A percentile compares a stretch with the other conserved stretches of the same genome.
These are phyloP conservation scores for Diplodus sargus DNA, from an alignment of 2,797 vertebrate species.

Conservation along the genomic window DNA sequence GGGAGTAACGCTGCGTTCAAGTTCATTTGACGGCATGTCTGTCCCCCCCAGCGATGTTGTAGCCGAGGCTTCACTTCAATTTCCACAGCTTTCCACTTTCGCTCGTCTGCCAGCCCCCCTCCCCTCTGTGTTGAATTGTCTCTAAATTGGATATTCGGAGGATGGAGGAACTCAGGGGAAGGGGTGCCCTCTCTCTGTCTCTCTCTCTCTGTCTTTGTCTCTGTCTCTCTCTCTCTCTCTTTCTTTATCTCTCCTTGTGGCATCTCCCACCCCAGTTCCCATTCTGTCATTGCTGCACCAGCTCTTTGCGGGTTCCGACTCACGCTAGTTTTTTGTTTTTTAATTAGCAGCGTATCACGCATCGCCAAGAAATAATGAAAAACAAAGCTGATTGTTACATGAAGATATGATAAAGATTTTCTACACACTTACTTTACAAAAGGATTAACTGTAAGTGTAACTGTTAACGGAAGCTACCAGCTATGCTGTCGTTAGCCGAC, in stretches of 20 bases:
- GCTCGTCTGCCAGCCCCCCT: constrained; percentile 50
- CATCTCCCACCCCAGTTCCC: constrained; percentile 25
- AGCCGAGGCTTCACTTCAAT: constrained; percentile 71
- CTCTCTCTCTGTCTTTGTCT: too few relatives aligned
- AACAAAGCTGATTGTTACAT: too few relatives aligned
- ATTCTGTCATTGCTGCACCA: constrained; percentile 6
- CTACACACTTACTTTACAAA: too few relatives aligned
- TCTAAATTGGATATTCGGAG: constrained; percentile 78
- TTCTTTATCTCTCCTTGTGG: constrained; percentile 26
- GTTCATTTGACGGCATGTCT: constrained; percentile 66
- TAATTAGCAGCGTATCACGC: too few relatives aligned
- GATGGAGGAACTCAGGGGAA: constrained; percentile 51
- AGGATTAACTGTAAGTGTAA: too few relatives aligned
- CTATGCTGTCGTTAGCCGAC: too few relatives aligned
- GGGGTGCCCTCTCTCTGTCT: constrained; percentile 30
- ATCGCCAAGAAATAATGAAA: too few relatives aligned
- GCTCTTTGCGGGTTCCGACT: too few relatives aligned
- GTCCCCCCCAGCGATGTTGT: constrained; percentile 54
- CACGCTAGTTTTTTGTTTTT: too few relatives aligned
- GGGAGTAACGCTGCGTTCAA: constrained; percentile 43
- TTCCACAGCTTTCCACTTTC: constrained; percentile 68
- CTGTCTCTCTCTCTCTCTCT: not conserved
- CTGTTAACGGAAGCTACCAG: too few relatives aligned
- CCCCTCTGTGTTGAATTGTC: constrained; percentile 68
- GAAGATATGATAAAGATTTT: too few relatives aligned